Evolutionary conservation across 1,140 invertebrate genomes (phyloP), one percentile per base, ranked within the genome.

Genomic region (Drosophila subobscura): DNA sequence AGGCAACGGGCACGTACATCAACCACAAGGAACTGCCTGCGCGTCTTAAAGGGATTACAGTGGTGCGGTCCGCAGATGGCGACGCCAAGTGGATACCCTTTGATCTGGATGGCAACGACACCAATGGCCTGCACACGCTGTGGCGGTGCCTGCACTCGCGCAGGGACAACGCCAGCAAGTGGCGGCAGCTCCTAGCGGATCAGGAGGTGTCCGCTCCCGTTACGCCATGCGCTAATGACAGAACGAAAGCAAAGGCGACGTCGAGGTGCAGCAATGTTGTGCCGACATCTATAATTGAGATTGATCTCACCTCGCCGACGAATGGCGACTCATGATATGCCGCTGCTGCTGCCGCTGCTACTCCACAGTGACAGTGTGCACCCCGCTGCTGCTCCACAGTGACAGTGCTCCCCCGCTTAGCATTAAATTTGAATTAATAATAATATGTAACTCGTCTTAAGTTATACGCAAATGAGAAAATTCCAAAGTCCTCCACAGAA

Each of bases 241-340:
- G 29, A 33, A 1, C 8, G 29, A 10, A 1, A 20, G 16, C 42
- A 61, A 22, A 42, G 60, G 59, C 27, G 50, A 53, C 6, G 47
- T 40, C 51, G 50, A 60, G 25, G 16, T 23, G 25, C 44, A 53
- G 29, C 1, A 71, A 74, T 40, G 29, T 29, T 8, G 46, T 55
- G 16, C 16, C 53, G 6, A 5, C 42, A 12, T 60, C 80, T 14
- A 67, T 88, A 47, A 81, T 80, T 42, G 68, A 80, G 51, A 79
- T 80, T 23, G 81, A 85, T 70, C 65, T 85, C 12, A 85, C 77
- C 66, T 79, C 80, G 45, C 72, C 80, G 14, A 40, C 46, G 8
- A 44, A 54, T 49, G 10, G 51, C 5, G 25, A 4, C 12, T 66
- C 33, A 37, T 37, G 63, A 64, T 20, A 64, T 60, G 55, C 61